Conservation (phyloP, 2,888 invertebrate genomes). For the Papilio demoleus region DNA sequence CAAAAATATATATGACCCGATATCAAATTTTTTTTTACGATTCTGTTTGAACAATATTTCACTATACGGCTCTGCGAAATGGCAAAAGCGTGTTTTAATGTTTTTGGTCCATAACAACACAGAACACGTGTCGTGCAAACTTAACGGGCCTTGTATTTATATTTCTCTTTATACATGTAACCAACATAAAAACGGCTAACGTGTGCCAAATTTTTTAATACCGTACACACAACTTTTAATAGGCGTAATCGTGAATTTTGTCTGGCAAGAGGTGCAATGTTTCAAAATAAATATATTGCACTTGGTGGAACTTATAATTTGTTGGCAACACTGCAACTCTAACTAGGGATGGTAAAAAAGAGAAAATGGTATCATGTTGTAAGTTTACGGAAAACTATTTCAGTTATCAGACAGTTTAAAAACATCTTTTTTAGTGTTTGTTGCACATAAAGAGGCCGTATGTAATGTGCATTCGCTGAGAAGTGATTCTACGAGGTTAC, state of each 20-base stretch:
- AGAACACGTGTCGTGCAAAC: slow-evolving; percentile 14
- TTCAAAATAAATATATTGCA: not conserved
- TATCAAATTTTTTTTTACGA: slow-evolving; percentile 13
- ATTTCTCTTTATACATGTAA: not conserved
- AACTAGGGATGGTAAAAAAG: not conserved
- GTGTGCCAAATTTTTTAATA: not conserved
- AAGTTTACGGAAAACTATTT: not conserved
- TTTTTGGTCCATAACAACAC: slow-evolving; percentile 8
- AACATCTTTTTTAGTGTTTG: not conserved
- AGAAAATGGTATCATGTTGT: not conserved
- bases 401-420: not conserved
- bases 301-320: slow-evolving; percentile 3
- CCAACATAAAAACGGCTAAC: not conserved
- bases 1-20: too few relatives aligned
- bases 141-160: not conserved
- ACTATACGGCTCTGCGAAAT: slow-evolving; percentile 8
- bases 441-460: too few relatives aligned
- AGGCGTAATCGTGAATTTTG: not conserved
- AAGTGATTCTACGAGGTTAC: too few relatives aligned
- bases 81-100: slow-evolving; percentile 13
- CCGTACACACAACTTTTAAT: not conserved
- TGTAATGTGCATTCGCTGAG: too few relatives aligned
- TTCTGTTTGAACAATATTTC: slow-evolving; percentile 16
- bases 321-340: not conserved
- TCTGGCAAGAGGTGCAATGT: not conserved